phyloP scores from a whole-genome alignment of 2,888 invertebrate species.

The Hipparchia sbordonii region DNA sequence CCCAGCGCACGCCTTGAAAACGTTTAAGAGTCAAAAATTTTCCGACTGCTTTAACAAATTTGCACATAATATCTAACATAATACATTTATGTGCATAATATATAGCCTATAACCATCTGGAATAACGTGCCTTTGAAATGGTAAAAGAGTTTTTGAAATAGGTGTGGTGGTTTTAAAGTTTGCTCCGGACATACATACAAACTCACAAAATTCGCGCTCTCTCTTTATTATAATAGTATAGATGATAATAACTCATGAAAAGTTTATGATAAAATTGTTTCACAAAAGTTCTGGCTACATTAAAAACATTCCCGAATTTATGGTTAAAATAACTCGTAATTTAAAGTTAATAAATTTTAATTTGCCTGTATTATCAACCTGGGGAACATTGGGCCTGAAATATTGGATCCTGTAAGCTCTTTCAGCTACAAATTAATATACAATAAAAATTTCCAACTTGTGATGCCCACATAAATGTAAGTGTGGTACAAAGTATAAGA shows the following conservation, averaged over 20 bases:
- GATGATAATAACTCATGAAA: not conserved
- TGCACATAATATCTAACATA: too few relatives aligned
- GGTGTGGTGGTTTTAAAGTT: too few relatives aligned
- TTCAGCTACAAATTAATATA: constrained; percentile 18
- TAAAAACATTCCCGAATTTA: constrained; percentile 3
- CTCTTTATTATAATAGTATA: too few relatives aligned
- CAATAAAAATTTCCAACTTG: constrained; percentile 15
- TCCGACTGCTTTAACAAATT: too few relatives aligned
- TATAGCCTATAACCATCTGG: too few relatives aligned
- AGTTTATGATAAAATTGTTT: constrained; percentile 3
- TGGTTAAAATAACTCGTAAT: not conserved
- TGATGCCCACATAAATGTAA: not conserved
- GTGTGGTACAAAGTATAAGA: not conserved
- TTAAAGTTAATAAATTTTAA: constrained; percentile 18
- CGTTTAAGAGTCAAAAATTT: too few relatives aligned
- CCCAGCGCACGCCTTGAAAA: too few relatives aligned
- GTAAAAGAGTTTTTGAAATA: too few relatives aligned
- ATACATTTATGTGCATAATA: too few relatives aligned
- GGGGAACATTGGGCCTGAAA: constrained; percentile 8
- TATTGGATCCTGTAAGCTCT: constrained; percentile 11
- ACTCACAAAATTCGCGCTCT: too few relatives aligned
- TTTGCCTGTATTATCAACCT: constrained; percentile 14
- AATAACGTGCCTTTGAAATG: too few relatives aligned
- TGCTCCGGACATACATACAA: too few relatives aligned
- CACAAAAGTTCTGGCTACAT: not conserved